phyloP scores from a whole-genome alignment of 2,797 vertebrate genomes.

The Pseudopleuronectes americanus region DNA sequence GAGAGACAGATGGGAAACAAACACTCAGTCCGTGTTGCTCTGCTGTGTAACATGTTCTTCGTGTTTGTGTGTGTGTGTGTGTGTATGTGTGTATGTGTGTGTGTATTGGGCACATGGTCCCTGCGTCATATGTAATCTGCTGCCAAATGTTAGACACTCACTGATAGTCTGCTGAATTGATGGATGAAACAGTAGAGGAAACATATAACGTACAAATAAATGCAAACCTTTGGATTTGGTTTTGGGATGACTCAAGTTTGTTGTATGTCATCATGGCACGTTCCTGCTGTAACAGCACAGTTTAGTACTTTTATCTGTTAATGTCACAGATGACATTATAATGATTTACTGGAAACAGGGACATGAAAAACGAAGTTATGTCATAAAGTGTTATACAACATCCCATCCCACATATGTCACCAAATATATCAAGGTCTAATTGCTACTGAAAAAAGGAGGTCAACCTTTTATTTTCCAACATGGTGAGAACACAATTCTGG shows the following conservation, averaged over 20 bases:
- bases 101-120: conserved; percentile 45
- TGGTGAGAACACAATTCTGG: too few species aligned
- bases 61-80: conserved; percentile 21
- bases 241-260: conserved; percentile 20
- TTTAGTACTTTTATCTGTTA: too few species aligned
- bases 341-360: too few species aligned
- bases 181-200: conserved; percentile 27
- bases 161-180: conserved; percentile 50
- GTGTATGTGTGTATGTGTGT: neutral
- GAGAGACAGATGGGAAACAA: conserved; percentile 74
- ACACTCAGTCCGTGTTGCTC: conserved; percentile 66
- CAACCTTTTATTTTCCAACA: neutral
- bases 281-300: too few species aligned
- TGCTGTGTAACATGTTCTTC: conserved; percentile 61
- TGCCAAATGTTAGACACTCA: conserved; percentile 60
- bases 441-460: neutral
- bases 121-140: conserved; percentile 55
- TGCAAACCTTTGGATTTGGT: conserved; percentile 23
- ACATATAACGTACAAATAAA: conserved; percentile 20
- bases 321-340: too few species aligned
- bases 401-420: neutral
- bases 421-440: neutral
- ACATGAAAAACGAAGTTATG: too few species aligned
- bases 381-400: too few species aligned
- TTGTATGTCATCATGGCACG: neutral